Percentiles rank a stretch among this genome's conserved stretches.
Evolutionary conservation across 1,140 invertebrate species (phyloP).

Genomic region (Dinothrombium tinctorium): DNA sequence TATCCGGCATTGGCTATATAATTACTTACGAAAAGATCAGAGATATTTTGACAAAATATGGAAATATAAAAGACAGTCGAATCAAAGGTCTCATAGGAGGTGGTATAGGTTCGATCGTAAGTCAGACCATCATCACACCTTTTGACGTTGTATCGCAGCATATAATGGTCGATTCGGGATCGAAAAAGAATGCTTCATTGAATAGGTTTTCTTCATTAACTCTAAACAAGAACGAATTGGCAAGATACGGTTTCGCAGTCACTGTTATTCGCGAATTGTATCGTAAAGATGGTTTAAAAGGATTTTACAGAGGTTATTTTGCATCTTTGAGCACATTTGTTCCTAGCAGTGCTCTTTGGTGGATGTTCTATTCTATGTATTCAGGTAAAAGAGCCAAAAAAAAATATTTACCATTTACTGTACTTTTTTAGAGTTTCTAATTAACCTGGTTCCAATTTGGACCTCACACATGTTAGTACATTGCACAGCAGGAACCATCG

Average conservation of each 20-base stretch:
- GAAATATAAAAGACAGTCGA: conserved; percentile 30
- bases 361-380: conserved; percentile 81
- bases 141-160: conserved; percentile 91
- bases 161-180: conserved; percentile 46
- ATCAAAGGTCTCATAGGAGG: conserved; percentile 41
- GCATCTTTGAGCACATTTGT: conserved; percentile 77
- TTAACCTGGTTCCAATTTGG: conserved; percentile 37
- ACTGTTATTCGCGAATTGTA: conserved; percentile 50
- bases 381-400: conserved; percentile 39
- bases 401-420: too few species aligned
- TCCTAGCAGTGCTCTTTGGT: conserved; percentile 86
- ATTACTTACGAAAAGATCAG: conserved; percentile 80
- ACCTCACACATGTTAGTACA: conserved; percentile 65
- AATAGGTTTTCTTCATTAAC: conserved; percentile 3
- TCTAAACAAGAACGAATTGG: conserved; percentile 1
- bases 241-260: conserved; percentile 24
- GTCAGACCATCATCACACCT: conserved; percentile 84
- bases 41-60: conserved; percentile 41
- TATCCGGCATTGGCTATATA: conserved; percentile 76
- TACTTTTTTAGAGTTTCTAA: neutral
- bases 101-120: conserved; percentile 49
- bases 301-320: conserved; percentile 79
- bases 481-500: conserved; percentile 60
- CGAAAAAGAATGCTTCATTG: neutral
- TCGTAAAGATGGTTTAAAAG: conserved; percentile 47